Evolutionary conservation across 2,113 vertebrate species (phyloP).

Genomic region (Melanocharis versteri): DNA sequence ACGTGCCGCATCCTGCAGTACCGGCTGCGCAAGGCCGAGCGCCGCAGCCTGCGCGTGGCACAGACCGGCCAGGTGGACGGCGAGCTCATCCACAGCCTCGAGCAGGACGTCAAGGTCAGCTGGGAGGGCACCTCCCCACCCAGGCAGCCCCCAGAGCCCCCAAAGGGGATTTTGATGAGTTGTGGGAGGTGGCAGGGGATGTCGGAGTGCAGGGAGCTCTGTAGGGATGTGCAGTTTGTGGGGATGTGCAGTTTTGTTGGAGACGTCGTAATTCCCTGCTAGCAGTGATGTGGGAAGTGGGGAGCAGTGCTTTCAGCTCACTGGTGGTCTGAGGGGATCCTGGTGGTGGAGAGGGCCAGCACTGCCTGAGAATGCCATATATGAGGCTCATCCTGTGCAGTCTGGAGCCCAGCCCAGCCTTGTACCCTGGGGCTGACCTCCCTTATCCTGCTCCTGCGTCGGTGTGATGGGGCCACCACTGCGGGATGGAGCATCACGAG

Average conservation of each 20-base stretch:
- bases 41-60: constrained; percentile 90
- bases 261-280: accelerated
- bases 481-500: background rate
- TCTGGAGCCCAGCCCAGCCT: background rate
- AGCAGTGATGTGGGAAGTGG: background rate
- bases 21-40: constrained; percentile 92
- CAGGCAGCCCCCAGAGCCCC: background rate
- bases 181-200: background rate
- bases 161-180: background rate
- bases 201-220: background rate
- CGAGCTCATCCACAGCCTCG: constrained; percentile 90
- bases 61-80: constrained; percentile 95
- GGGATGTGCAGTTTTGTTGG: background rate
- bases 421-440: background rate
- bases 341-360: background rate
- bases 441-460: background rate
- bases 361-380: background rate
- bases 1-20: constrained; percentile 98
- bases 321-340: background rate
- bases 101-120: constrained; percentile 95
- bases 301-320: background rate
- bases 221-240: background rate
- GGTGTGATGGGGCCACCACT: background rate
- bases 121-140: background rate
- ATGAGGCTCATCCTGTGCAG: background rate